phyloP scores from a whole-genome alignment of 2,888 invertebrate species.

The Melikaiella ostensackeni region DNA sequence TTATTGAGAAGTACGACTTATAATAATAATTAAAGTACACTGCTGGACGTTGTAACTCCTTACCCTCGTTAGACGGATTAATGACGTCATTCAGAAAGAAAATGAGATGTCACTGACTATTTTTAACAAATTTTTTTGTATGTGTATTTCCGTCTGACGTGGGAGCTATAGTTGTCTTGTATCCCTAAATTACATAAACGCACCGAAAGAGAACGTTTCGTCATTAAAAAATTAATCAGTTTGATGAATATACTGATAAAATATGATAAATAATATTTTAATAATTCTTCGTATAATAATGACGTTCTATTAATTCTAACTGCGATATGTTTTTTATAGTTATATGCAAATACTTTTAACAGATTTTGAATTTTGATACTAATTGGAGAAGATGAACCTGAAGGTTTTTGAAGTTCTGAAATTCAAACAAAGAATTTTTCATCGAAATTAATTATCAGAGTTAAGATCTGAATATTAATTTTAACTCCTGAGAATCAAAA shows the following conservation, averaged over 20 bases:
- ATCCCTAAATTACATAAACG: slow-evolving; percentile 51
- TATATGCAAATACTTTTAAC: not conserved
- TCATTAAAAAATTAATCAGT: not conserved
- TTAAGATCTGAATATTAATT: slow-evolving; percentile 22
- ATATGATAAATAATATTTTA: not conserved
- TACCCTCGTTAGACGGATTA: slow-evolving; percentile 37
- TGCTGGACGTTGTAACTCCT: slow-evolving; percentile 37
- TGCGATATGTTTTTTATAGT: not conserved
- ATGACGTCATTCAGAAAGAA: slow-evolving; percentile 15
- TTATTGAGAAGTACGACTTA: not conserved
- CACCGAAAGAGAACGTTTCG: slow-evolving; percentile 35
- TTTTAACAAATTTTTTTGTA: slow-evolving; percentile 15
- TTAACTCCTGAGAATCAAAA: slow-evolving; percentile 35
- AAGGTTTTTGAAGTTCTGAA: not conserved
- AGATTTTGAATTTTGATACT: not conserved
- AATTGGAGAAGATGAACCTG: not conserved
- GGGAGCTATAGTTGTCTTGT: slow-evolving; percentile 73
- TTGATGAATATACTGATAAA: not conserved
- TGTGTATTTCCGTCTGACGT: slow-evolving; percentile 64
- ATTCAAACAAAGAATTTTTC: slow-evolving; percentile 7
- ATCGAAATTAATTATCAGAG: slow-evolving; percentile 22
- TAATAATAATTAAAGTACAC: slow-evolving; percentile 21
- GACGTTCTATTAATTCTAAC: not conserved
- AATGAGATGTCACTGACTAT: slow-evolving; percentile 36
- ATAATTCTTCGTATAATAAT: not conserved